Evolutionary conservation across 2,797 vertebrate species (phyloP), one percentile per base, ranked within the genome.

Genomic region (Selene dorsalis): DNA sequence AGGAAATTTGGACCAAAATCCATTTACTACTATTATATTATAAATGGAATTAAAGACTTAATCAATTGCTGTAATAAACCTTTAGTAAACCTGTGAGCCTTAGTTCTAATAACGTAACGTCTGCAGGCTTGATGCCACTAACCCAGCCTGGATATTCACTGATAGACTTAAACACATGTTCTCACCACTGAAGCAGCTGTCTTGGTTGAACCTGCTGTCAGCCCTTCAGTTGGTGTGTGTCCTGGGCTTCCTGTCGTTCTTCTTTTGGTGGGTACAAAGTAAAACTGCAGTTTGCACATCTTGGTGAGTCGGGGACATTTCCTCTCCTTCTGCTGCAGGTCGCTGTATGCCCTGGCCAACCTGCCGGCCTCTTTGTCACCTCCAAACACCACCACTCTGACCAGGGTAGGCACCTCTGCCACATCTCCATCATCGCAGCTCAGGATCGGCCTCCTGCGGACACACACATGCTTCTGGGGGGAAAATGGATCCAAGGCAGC

Each of bases 351-450:
- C 28, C 98, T 92, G 4, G 98, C 97, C 74, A 99, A 93, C 84
- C 97, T 96, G 38, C 98, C 98, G 0, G 95, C 96, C 79, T 98
- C 96, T 53, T 95, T 94, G 87, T 99, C 97, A 0, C 96, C 97
- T 65, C 98, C 98, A 0, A 99, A 98, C 43, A 97, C 96, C 67
- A 99, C 96, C 13, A 99, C 94, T 0, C 96, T 94, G 48, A 99
- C 89, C 0, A 96, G 93, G 22, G 94, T 93, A 3, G 87, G 65
- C 55, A 0, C 48, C n/a, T 85, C 86, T 35, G 88, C 92, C 52
- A 82, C 18, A 0, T 64, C 85, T 0, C 93, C 94, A 64, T 97
- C 97, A 0, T 95, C 93, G 0, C 88, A 95, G 84, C 97, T 98
- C 85, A 98, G 92, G 88, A 97, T 97, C 3, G 98, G 97, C 57